Percentiles rank a stretch among this genome's conserved stretches.
phyloP scores from a whole-genome alignment of 2,113 vertebrate genomes.

The Pteropus alecto region DNA sequence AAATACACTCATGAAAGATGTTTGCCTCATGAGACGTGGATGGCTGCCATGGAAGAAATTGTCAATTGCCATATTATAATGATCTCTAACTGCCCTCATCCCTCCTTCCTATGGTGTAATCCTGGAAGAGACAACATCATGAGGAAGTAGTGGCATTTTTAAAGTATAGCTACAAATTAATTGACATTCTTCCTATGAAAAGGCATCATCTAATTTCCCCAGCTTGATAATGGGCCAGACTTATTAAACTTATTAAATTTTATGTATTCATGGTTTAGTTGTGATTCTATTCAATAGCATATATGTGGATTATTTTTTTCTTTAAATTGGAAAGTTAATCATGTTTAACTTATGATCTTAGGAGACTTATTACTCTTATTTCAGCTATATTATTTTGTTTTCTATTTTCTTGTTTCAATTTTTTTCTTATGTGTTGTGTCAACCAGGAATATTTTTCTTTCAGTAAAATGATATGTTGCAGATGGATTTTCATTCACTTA shows the following conservation, averaged over 20 bases:
- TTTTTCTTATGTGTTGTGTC: background rate
- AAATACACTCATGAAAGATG: background rate
- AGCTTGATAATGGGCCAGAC: background rate
- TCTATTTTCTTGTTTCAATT: background rate
- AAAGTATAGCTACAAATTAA: background rate
- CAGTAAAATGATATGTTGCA: background rate
- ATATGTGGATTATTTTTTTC: background rate
- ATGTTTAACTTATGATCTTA: background rate
- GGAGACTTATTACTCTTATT: background rate
- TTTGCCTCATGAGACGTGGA: background rate
- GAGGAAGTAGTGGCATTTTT: background rate
- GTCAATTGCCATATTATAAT: background rate
- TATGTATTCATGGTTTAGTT: background rate
- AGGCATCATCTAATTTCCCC: background rate
- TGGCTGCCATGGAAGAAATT: background rate
- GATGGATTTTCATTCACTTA: background rate
- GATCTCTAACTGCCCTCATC: background rate
- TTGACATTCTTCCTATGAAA: background rate
- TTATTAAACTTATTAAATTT: background rate
- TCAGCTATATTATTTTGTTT: background rate
- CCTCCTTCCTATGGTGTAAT: background rate
- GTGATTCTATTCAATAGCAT: background rate
- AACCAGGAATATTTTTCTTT: background rate
- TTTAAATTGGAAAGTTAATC: background rate
- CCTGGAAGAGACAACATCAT: background rate